Percentiles rank a stretch among this genome's conserved stretches.
phyloP scores from a whole-genome alignment of 2,888 invertebrate genomes.

The Lasioglossum villosulum region DNA sequence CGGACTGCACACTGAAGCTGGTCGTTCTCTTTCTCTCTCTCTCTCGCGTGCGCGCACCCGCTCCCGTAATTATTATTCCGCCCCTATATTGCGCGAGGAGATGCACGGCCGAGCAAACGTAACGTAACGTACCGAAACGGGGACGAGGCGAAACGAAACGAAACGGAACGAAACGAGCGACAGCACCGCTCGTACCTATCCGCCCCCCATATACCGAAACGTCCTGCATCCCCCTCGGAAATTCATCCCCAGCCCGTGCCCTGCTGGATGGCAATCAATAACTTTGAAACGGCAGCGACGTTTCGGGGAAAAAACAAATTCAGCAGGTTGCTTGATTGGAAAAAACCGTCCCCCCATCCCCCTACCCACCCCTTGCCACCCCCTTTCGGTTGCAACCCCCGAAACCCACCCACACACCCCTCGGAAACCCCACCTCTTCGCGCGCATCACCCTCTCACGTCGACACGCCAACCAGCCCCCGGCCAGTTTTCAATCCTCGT shows the following conservation, averaged over 20 bases:
- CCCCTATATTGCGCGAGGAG: slow-evolving; percentile 77
- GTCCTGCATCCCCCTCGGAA: slow-evolving; percentile 65
- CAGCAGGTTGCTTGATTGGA: slow-evolving; percentile 79
- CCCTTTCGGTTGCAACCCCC: not conserved
- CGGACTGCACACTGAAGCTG: slow-evolving; percentile 41
- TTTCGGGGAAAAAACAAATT: slow-evolving; percentile 79
- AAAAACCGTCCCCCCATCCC: slow-evolving; percentile 65
- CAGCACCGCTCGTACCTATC: slow-evolving; percentile 69
- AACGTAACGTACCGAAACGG: slow-evolving; percentile 82
- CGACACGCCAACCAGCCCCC: slow-evolving; percentile 46
- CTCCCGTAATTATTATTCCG: slow-evolving; percentile 74
- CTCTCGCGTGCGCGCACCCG: slow-evolving; percentile 44
- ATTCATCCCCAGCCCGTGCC: slow-evolving; percentile 44
- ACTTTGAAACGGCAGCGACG: slow-evolving; percentile 78
- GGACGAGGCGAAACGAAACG: slow-evolving; percentile 82
- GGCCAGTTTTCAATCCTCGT: slow-evolving; percentile 29
- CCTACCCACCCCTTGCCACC: slow-evolving; percentile 2
- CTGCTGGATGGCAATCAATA: slow-evolving; percentile 79
- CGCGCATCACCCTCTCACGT: slow-evolving; percentile 37
- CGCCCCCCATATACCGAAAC: slow-evolving; percentile 70
- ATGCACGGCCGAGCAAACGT: slow-evolving; percentile 82
- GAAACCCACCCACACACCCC: slow-evolving; percentile 18
- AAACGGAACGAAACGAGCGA: slow-evolving; percentile 76
- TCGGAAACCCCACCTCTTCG: not conserved
- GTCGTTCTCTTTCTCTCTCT: slow-evolving; percentile 27